Base-by-base conservation (phyloP, 2,888 invertebrate genomes). In the Stenoptilia bipunctidactyla region DNA sequence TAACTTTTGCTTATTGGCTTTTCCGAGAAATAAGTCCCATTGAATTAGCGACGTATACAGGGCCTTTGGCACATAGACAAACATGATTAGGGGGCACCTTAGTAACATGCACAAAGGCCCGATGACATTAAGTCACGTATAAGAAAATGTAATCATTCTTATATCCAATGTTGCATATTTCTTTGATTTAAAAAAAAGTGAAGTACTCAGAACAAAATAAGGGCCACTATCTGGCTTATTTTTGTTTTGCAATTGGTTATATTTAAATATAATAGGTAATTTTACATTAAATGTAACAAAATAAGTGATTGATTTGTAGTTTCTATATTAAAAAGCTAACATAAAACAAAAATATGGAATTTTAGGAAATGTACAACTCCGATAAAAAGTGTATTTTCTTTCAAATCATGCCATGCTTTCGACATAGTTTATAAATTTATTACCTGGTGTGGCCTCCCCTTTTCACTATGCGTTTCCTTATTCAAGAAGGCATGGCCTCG, bases 381-480 rank as follows among this genome's bases (percentile, higher is more conserved):
- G 30, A 9, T 30, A 8, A 30, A 30, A 30, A 30, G 20, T 20
- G 20, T 20, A 20, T 30, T 12, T 30, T 30, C 10, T 12, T 30
- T 9, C 30, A 30, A 30, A 30, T 30, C 6, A 30, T 10, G 30
- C 10, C 30, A 8, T 30, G 30, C 12, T 20, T 8, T 30, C 30
- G 12, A 30, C 12, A n/a, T 30, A 6, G 5, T 25, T 25, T 30
- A 30, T n/a, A 30, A 30, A n/a, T 30, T 30, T 30, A 30, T 8
- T 8, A 30, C 20, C 12, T 4, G 30, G 30, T 30, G 12, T 30
- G 30, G 30, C 12, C 30, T 30, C 30, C 30, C 10, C 30, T 30
- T 30, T 34, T 34, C 4, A 13, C 4, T 34, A 46, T 42, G 27
- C 44, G 38, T 5, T 45, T 40, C 15, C 33, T 40, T 34, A 34